Evolutionary conservation across 1,140 invertebrate genomes (phyloP).

Genomic region (Dendroctonus ponderosae): DNA sequence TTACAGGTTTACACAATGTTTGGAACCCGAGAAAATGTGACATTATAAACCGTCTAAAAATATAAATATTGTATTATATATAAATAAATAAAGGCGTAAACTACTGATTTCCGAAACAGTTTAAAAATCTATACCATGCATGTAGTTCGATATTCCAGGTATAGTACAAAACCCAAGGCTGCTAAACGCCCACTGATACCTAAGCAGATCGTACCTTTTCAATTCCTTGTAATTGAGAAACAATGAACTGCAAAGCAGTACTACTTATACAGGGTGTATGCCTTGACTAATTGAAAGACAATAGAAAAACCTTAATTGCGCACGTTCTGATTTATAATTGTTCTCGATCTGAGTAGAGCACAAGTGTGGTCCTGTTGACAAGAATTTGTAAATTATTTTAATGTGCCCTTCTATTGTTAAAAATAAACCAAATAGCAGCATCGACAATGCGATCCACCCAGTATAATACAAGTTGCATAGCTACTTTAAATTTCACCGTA

Average conservation of each 20-base stretch:
- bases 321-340: no score
- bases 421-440: no score
- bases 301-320: neutral
- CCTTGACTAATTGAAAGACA: constrained; percentile 10
- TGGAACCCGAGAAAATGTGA: no score
- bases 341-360: no score
- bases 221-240: constrained; percentile 34
- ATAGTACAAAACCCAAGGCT: constrained; percentile 28
- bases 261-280: constrained; percentile 17
- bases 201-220: constrained; percentile 28
- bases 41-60: no score
- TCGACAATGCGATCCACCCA: neutral
- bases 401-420: no score
- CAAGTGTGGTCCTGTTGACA: no score
- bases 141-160: constrained; percentile 27
- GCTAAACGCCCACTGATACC: constrained; percentile 21
- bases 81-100: no score
- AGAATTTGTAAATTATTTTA: no score
- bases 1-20: no score
- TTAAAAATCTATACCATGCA: constrained; percentile 20
- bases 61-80: no score
- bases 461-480: constrained; percentile 17
- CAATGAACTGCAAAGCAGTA: constrained; percentile 24
- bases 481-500: constrained; percentile 28
- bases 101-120: neutral